Evolutionary conservation across 2,888 invertebrate species (phyloP).

Genomic region (Andrena chrysosceles): DNA sequence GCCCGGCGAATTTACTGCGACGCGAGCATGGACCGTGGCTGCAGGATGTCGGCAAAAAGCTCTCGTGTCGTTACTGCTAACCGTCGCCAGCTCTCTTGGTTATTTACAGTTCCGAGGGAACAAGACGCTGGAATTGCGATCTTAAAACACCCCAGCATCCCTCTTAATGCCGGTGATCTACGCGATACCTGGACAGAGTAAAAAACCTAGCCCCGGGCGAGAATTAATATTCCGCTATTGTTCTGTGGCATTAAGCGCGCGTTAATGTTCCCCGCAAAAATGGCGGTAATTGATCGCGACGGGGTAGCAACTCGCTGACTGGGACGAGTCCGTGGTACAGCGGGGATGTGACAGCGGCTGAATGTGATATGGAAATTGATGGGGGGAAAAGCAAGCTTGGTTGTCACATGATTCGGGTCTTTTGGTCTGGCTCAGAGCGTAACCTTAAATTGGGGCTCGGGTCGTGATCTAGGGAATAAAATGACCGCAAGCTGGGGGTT

Average conservation of each 20-base stretch:
- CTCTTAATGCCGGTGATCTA: constrained; percentile 13
- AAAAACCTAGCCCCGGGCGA: not conserved
- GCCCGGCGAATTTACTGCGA: constrained; percentile 7
- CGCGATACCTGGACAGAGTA: not conserved
- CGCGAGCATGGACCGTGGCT: not conserved
- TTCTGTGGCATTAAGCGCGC: not conserved
- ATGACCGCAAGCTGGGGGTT: not conserved
- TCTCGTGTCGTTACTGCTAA: not conserved
- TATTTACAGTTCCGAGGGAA: constrained; percentile 1
- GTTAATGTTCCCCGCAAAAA: not conserved
- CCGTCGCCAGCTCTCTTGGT: not conserved
- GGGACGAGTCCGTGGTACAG: too few species aligned
- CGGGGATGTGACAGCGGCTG: too few species aligned
- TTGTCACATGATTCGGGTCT: constrained; percentile 8
- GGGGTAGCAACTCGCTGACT: too few species aligned
- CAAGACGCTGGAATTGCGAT: constrained; percentile 15
- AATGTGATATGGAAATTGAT: constrained; percentile 17
- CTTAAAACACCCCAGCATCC: constrained; percentile 6
- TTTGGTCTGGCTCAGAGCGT: not conserved
- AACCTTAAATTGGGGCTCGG: constrained; percentile 5
- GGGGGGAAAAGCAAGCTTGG: not conserved
- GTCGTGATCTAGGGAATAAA: constrained; percentile 10
- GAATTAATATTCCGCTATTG: constrained; percentile 10
- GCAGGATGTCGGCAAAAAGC: not conserved
- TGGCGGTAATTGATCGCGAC: not conserved